Base-by-base conservation (phyloP, 2,113 vertebrate genomes). In the Xiphophorus hellerii region DNA sequence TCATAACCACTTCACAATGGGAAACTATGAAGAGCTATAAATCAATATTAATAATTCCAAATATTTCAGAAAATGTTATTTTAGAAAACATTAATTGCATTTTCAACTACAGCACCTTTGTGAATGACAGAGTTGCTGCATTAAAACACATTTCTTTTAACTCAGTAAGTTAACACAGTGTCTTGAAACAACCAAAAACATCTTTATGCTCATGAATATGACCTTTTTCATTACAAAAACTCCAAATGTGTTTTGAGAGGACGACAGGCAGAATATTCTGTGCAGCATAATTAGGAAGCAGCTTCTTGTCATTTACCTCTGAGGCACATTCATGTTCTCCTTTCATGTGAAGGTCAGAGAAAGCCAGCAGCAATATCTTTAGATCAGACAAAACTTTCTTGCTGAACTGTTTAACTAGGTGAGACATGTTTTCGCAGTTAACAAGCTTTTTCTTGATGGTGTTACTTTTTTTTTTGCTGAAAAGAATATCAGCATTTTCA, bases 301-400 rank as follows among this genome's bases (percentile, higher is more conserved):
- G 68, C 73, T 71, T 84, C 82, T 84, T 90, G 71, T 66, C 62
- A 79, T 20, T 71, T 72, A 64, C 81, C 88, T 82, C 35, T 60
- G 69, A 85, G 88, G 81, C 76, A 60, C 62, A 48, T 77, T 37
- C 54, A 74, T 74, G 70, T 76, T 71, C 61, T 69, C 0, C 25
- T 91, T 91, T 89, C 77, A 86, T 77, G 74, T 77, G 39, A 27
- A 73, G 87, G 88, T 88, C 84, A 88, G 75, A 87, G 86, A 76
- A 71, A 68, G 81, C 87, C 72, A 60, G 65, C 51, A 88, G 90
- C 6, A 3, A 73, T n/a, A 54, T 73, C 87, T 77, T 71, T 71
- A 37, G 62, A 44, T 62, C 73, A 88, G 73, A 35, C 74, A 67
- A 27, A 63, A 69, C 48, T 69, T 78, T 81, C 27, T 58, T 67